Base-by-base conservation (phyloP, 2,113 vertebrate species). In the Chamaetylas fuelleborni region DNA sequence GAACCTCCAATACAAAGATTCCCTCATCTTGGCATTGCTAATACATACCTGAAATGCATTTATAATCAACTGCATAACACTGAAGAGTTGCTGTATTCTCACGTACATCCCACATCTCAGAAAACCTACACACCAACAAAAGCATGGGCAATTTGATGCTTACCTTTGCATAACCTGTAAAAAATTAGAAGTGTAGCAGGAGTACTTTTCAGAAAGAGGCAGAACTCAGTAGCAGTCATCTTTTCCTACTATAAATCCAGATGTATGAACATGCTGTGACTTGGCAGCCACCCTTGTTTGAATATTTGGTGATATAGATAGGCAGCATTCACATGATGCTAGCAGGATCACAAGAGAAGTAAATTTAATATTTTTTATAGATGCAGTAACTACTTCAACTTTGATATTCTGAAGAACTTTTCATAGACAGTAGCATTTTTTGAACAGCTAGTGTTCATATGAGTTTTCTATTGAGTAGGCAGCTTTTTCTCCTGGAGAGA, bases 51-150 rank as follows among this genome's bases (percentile, higher is more conserved):
- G 42, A 89, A 38, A 66, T 48, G 26, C 33, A 69, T 86, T 81
- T 73, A 23, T 69, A 69, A 73, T 19, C 40, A n/a, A 26, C 5
- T 14, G 6, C 2, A 1, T 16, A 91, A 60, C 10, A 43, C 1
- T 36, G 28, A 56, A 79, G 25, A 45, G 6, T 31, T 84, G 22
- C 9, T 61, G 1, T 40, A 38, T 73, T 61, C 53, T 78, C 36
- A n/a, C 3, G 1, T n/a, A 31, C 0, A 0, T 60, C 12, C 16
- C 8, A 6, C 62, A 9, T 40, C 42, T 82, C n/a, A 72, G 67
- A 89, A 92, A 73, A 51, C 20, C 9, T 51, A 12, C 11, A n/a
- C 7, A 31, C 26, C 23, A 64, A 34, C 8, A 69, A 61, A 80
- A 72, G 2, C 12, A 43, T 7, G 13, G 6, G 4, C 24, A 60